Conservation (phyloP, 2,888 invertebrate genomes). For the Phyto melanocephala region DNA sequence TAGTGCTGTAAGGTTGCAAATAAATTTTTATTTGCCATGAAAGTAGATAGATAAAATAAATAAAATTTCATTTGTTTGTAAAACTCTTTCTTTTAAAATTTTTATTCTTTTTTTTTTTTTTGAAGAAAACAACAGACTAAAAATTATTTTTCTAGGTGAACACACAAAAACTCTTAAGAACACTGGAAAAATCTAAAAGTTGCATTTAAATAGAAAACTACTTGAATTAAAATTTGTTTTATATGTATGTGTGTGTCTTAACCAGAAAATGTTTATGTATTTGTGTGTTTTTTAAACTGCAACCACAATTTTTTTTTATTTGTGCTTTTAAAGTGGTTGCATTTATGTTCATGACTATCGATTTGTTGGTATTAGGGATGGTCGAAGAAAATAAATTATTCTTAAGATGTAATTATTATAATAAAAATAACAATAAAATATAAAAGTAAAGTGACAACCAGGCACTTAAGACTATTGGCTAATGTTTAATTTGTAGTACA, state of each 20-base stretch:
- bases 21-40: neutral
- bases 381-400: no score
- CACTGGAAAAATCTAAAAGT: neutral
- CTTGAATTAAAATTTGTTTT: neutral
- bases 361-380: no score
- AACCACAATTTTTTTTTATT: slow-evolving; percentile 1
- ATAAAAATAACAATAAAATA: no score
- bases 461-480: no score
- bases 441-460: no score
- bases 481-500: no score
- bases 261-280: slow-evolving; percentile 12
- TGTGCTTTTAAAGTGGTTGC: neutral
- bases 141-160: slow-evolving; percentile 9
- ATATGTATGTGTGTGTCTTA: neutral
- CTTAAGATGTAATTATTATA: no score
- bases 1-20: neutral
- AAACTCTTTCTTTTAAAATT: no score
- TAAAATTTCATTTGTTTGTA: no score
- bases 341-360: neutral
- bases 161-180: neutral
- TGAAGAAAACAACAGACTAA: no score
- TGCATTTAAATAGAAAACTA: neutral
- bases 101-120: no score
- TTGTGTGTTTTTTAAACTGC: slow-evolving; percentile 7
- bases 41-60: no score